These are phyloP conservation scores for Bubo scandiacus DNA, from an alignment of 2,113 vertebrate species.

Conservation along the genomic window DNA sequence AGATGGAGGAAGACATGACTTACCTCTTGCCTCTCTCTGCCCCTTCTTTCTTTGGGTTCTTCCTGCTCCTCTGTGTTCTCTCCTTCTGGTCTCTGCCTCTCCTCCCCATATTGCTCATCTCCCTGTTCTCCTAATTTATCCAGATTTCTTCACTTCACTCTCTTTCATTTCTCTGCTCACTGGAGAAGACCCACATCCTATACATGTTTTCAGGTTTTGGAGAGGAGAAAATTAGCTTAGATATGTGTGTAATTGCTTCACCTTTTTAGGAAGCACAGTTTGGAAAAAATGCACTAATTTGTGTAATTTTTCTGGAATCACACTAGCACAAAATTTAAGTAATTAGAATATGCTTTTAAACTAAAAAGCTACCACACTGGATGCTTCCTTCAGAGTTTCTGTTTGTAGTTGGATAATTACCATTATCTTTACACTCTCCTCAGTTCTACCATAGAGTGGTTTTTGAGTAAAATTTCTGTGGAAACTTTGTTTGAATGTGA, in stretches of 20 bases:
- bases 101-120: neutral
- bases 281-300: constrained; percentile 55
- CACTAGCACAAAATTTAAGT: constrained; percentile 48
- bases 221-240: constrained; percentile 49
- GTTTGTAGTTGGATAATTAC: constrained; percentile 37
- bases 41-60: neutral
- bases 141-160: neutral
- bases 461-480: neutral
- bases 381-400: constrained; percentile 53
- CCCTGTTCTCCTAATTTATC: neutral
- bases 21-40: neutral
- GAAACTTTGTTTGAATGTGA: neutral
- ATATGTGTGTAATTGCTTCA: constrained; percentile 47
- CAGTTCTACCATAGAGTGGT: neutral
- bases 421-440: neutral
- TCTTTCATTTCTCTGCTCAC: neutral
- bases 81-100: neutral
- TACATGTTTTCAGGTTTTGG: constrained; percentile 17
- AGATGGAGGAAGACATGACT: neutral
- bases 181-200: neutral
- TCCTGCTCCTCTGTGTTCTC: neutral
- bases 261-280: constrained; percentile 34
- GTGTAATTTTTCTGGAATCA: constrained; percentile 55
- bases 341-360: constrained; percentile 55
- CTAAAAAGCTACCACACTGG: constrained; percentile 42